A percentile compares a stretch with the other conserved stretches of the same genome.
Evolutionary conservation across 23 tunicate genomes (phyloP).

Genomic region (Oikopleura albicans): DNA sequence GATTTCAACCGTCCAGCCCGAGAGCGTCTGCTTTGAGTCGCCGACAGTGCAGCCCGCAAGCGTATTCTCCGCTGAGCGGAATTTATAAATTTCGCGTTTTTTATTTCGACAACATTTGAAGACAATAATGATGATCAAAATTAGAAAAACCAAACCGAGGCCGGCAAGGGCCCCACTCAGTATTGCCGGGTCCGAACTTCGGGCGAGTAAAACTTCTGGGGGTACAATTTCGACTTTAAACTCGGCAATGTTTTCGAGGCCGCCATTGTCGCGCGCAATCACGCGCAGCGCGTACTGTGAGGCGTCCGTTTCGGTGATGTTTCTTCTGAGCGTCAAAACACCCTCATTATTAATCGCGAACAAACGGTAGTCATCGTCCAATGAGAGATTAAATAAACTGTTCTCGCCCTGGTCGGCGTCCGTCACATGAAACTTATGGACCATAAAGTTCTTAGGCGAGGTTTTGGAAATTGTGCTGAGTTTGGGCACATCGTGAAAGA

Average conservation of each 20-base stretch:
- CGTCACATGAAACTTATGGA: neutral
- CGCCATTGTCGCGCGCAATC: neutral
- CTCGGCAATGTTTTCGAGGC: neutral
- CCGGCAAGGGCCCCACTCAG: neutral
- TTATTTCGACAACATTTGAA: neutral
- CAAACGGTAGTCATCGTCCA: neutral
- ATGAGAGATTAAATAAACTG: neutral
- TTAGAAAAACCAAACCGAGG: neutral
- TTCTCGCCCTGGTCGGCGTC: neutral
- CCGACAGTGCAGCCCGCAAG: neutral
- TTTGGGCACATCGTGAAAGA: neutral
- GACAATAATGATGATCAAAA: neutral
- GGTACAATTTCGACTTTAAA: neutral
- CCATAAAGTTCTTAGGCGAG: neutral
- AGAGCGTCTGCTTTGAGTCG: neutral
- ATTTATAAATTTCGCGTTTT: neutral
- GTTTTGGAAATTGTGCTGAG: neutral
- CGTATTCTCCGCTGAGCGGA: neutral
- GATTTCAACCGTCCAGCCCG: constrained; percentile 3
- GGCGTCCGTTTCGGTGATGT: neutral
- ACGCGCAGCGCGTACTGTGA: neutral
- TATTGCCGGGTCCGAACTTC: neutral
- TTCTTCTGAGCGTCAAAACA: neutral
- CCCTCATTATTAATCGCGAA: neutral
- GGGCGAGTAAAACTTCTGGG: neutral